Conservation (phyloP, 2,113 vertebrate species). For the Labeo catla region DNA sequence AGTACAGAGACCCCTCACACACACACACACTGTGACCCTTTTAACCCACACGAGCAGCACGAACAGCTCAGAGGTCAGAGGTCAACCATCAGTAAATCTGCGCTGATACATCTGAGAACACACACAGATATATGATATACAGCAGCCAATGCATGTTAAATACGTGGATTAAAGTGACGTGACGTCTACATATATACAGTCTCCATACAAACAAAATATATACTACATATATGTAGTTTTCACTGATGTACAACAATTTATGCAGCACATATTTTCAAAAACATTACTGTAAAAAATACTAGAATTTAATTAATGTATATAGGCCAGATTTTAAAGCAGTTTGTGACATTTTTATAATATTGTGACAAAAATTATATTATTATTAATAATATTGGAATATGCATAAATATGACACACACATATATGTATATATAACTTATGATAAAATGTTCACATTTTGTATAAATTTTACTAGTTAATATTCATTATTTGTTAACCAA, state of each 20-base stretch:
- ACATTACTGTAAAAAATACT: not conserved
- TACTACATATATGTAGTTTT: not conserved
- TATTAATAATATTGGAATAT: no score
- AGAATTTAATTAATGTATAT: no score
- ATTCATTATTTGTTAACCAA: no score
- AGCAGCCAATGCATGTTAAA: not conserved
- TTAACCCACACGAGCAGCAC: constrained; percentile 4
- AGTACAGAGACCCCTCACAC: constrained; percentile 38
- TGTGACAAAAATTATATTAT: no score
- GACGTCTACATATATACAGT: not conserved
- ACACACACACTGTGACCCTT: constrained; percentile 17
- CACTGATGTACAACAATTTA: not conserved
- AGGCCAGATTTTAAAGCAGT: no score
- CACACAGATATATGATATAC: not conserved
- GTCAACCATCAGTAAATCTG: constrained; percentile 1
- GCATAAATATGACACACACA: no score
- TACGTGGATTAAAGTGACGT: not conserved
- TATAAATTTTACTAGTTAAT: no score
- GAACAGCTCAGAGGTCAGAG: not conserved
- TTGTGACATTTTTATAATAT: no score
- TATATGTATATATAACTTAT: no score
- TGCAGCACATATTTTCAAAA: not conserved
- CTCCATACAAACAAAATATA: no score
- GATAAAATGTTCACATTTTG: no score
- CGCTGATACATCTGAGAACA: not conserved